Percentiles rank a stretch among this genome's conserved stretches.
Conservation (phyloP, 2,888 invertebrate genomes). For the Dromius quadrimaculatus region DNA sequence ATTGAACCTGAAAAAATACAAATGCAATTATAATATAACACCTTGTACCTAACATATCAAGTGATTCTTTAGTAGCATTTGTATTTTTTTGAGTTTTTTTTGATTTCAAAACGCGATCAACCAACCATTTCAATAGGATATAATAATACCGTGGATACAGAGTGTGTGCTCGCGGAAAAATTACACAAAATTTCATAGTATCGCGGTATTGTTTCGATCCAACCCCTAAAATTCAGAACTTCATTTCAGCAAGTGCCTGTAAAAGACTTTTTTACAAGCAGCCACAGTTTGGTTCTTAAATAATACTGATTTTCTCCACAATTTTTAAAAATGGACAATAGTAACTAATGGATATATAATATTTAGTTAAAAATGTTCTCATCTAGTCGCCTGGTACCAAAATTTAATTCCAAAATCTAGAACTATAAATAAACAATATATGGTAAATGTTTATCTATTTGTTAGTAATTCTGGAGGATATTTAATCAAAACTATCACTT, state of each 20-base stretch:
- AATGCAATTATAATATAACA: slow-evolving; percentile 16
- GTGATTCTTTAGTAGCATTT: slow-evolving; percentile 3
- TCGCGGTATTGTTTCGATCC: slow-evolving; percentile 41
- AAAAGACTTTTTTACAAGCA: too few relatives aligned
- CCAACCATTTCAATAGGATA: slow-evolving; percentile 26
- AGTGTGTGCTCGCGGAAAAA: slow-evolving; percentile 49
- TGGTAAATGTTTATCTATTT: slow-evolving; percentile 51
- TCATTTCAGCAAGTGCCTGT: slow-evolving; percentile 7
- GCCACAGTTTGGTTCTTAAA: too few relatives aligned
- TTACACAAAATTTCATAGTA: slow-evolving; percentile 44
- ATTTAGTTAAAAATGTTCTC: too few relatives aligned
- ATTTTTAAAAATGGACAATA: too few relatives aligned
- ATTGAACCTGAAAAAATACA: slow-evolving; percentile 14
- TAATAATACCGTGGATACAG: slow-evolving; percentile 47
- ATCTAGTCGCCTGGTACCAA: slow-evolving; percentile 29
- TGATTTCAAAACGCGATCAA: slow-evolving; percentile 38
- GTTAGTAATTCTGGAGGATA: slow-evolving; percentile 51
- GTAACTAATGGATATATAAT: too few relatives aligned
- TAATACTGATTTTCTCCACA: too few relatives aligned
- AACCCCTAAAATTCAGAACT: neutral
- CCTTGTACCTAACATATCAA: slow-evolving; percentile 30
- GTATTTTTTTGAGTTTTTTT: slow-evolving; percentile 12
- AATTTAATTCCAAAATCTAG: slow-evolving; percentile 52
- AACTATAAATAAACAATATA: slow-evolving; percentile 49
- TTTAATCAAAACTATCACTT: slow-evolving; percentile 51